Evolutionary conservation across 1,140 invertebrate species (phyloP).

Genomic region (Daktulosphaira vitifoliae): DNA sequence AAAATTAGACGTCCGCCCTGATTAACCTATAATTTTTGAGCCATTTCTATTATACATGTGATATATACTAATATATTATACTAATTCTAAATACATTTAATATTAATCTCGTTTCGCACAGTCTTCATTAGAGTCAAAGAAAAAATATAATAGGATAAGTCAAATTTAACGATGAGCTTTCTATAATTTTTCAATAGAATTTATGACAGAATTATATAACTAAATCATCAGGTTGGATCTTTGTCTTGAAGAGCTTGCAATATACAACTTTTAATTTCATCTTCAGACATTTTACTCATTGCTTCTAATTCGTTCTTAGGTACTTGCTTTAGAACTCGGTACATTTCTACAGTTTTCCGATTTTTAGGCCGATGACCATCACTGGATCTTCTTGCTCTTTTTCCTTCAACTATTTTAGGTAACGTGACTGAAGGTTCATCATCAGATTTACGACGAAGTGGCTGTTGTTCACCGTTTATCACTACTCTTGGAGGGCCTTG

Average conservation of each 20-base stretch:
- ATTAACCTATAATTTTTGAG: no score
- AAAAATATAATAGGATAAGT: no score
- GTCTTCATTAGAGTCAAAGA: no score
- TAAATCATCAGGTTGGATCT: slow-evolving; percentile 39
- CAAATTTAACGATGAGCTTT: no score
- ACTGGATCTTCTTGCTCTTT: not conserved
- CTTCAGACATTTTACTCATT: slow-evolving; percentile 36
- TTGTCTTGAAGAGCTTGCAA: slow-evolving; percentile 37
- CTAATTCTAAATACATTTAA: no score
- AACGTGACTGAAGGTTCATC: slow-evolving; percentile 10
- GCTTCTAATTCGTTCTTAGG: slow-evolving; percentile 35
- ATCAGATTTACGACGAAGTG: not conserved
- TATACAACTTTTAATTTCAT: slow-evolving; percentile 36
- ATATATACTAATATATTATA: no score
- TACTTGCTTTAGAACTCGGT: slow-evolving; percentile 33
- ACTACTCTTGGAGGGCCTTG: slow-evolving; percentile 15
- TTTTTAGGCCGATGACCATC: slow-evolving; percentile 11
- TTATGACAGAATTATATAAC: no score
- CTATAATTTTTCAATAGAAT: no score
- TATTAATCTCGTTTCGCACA: no score
- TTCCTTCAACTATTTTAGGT: slow-evolving; percentile 9
- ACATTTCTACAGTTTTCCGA: slow-evolving; percentile 22
- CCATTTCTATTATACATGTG: no score
- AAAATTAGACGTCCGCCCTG: no score
- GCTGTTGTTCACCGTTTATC: slow-evolving; percentile 21